These are phyloP conservation scores for Lutjanus campechanus DNA, from an alignment of 2,797 vertebrate species.

Conservation along the genomic window DNA sequence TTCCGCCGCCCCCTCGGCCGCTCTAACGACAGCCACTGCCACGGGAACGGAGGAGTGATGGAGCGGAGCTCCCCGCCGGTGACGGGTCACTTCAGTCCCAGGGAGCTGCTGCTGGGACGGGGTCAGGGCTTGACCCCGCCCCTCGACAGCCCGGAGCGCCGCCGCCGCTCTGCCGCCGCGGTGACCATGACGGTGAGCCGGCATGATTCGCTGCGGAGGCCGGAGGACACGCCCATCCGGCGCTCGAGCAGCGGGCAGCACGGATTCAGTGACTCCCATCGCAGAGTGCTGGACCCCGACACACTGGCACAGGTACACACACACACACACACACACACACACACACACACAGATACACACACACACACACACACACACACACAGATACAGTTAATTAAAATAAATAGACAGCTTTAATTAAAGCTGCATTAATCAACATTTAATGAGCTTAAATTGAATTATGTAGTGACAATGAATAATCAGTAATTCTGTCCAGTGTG, in stretches of 20 bases:
- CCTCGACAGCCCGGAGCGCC: conserved; percentile 93
- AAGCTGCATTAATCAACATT: background rate
- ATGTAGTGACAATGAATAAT: no score
- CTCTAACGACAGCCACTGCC: conserved; percentile 91
- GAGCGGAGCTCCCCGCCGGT: conserved; percentile 91
- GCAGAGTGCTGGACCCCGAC: conserved; percentile 91
- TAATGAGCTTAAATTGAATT: background rate
- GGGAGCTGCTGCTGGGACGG: conserved; percentile 92
- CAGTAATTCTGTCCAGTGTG: background rate
- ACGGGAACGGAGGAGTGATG: conserved; percentile 87
- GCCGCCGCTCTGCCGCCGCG: conserved; percentile 90
- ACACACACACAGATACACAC: no score
- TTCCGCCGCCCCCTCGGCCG: conserved; percentile 92
- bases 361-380: no score
- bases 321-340: conserved; percentile 10
- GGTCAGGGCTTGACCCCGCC: conserved; percentile 84
- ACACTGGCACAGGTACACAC: conserved; percentile 92
- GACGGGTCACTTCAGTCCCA: conserved; percentile 92
- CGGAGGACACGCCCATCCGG: conserved; percentile 94
- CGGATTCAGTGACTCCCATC: conserved; percentile 91
- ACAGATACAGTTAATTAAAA: no score
- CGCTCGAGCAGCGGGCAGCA: conserved; percentile 95
- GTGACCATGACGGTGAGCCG: conserved; percentile 93
- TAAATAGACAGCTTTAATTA: background rate
- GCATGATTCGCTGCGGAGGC: conserved; percentile 92